A percentile compares a stretch with the other conserved stretches of the same genome.
Conservation (phyloP, 2,888 invertebrate species). For the Apantesis nais region DNA sequence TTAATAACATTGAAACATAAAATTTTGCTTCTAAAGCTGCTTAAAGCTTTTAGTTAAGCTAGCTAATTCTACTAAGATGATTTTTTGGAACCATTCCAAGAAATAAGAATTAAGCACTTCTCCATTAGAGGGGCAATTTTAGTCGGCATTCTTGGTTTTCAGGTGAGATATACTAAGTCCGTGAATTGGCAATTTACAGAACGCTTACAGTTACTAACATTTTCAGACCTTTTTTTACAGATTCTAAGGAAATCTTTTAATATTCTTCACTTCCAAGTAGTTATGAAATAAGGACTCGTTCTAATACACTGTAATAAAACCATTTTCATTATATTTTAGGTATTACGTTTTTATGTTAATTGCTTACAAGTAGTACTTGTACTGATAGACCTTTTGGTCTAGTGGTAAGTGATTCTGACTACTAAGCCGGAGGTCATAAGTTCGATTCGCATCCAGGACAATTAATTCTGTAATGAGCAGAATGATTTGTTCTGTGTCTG, state of each 20-base stretch:
- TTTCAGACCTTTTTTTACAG: not conserved
- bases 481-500: no score
- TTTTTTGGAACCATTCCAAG: conserved; percentile 17
- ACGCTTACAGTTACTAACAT: not conserved
- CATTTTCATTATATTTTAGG: no score
- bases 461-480: no score
- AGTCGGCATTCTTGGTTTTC: not conserved
- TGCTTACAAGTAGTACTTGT: no score
- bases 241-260: not conserved
- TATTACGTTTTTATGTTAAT: no score
- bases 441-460: no score
- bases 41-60: not conserved
- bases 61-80: not conserved
- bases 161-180: not conserved
- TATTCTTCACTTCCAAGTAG: not conserved
- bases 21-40: not conserved
- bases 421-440: no score
- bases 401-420: no score
- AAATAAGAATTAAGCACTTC: conserved; percentile 29
- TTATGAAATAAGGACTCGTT: not conserved
- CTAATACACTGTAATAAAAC: no score
- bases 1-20: not conserved
- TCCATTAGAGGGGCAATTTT: conserved; percentile 11
- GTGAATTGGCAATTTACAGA: not conserved
- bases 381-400: no score